Conservation (phyloP, 2,888 invertebrate species). For the Neoascia interrupta region DNA sequence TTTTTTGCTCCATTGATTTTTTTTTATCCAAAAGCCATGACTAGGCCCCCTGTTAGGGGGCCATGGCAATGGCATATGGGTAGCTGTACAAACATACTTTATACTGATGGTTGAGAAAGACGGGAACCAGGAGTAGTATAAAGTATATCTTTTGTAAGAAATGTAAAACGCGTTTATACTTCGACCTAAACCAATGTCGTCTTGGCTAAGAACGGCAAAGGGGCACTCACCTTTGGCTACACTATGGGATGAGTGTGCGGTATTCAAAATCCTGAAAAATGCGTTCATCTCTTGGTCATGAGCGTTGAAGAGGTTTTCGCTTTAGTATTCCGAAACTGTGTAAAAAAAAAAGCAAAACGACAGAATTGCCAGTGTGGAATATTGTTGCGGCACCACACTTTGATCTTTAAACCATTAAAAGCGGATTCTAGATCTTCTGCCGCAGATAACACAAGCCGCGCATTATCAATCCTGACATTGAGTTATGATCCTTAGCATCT, state of each 20-base stretch:
- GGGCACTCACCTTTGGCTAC: slow-evolving; percentile 1
- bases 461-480: no score
- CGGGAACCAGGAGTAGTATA: slow-evolving; percentile 8
- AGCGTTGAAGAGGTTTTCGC: slow-evolving; percentile 4
- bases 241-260: slow-evolving; percentile 19
- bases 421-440: slow-evolving; percentile 47
- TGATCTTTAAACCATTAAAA: slow-evolving; percentile 50
- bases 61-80: slow-evolving; percentile 28
- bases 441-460: slow-evolving; percentile 37
- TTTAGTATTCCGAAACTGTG: slow-evolving; percentile 17
- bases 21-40: not conserved
- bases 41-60: slow-evolving; percentile 13
- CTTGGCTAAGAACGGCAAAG: slow-evolving; percentile 9
- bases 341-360: slow-evolving; percentile 47
- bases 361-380: slow-evolving; percentile 34
- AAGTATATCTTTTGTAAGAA: no score
- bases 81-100: slow-evolving; percentile 6
- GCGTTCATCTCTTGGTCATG: no score
- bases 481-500: no score
- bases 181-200: slow-evolving; percentile 10
- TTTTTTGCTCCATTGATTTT: slow-evolving; percentile 58
- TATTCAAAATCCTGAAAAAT: no score
- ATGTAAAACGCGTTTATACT: not conserved
- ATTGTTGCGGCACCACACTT: slow-evolving; percentile 23
- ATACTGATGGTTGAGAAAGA: slow-evolving; percentile 4